Conservation (phyloP, 2,113 vertebrate genomes). For the Bostrychus sinensis region DNA sequence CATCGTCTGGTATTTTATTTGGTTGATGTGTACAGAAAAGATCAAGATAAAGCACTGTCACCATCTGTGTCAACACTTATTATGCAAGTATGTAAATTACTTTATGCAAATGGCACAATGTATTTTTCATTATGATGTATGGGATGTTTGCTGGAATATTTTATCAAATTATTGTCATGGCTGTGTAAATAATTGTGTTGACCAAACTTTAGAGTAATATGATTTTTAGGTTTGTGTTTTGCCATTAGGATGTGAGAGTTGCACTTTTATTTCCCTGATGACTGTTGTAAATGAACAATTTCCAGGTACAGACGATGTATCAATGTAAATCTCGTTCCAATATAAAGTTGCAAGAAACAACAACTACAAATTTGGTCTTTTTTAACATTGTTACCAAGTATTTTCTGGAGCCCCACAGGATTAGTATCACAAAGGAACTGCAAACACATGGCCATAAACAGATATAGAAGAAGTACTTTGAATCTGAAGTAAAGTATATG, state of each 20-base stretch:
- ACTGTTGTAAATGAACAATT: conserved; percentile 59
- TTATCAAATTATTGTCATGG: conserved; percentile 55
- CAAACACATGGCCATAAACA: too few species aligned
- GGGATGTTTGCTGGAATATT: conserved; percentile 45
- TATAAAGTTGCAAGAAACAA: conserved; percentile 13
- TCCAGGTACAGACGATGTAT: conserved; percentile 39
- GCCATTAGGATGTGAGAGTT: conserved; percentile 51
- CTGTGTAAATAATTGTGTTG: conserved; percentile 45
- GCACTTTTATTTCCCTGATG: conserved; percentile 71
- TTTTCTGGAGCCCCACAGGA: background rate
- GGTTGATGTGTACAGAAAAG: background rate
- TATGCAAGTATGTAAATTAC: conserved; percentile 9
- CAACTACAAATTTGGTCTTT: conserved; percentile 11
- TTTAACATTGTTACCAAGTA: background rate
- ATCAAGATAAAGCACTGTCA: conserved; percentile 5
- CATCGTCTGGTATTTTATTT: background rate
- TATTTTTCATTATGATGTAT: conserved; percentile 6
- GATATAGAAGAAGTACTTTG: too few species aligned
- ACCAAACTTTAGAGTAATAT: conserved; percentile 47
- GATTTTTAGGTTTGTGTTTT: conserved; percentile 32
- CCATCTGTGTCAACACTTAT: conserved; percentile 8
- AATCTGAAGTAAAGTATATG: too few species aligned
- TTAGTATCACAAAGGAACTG: background rate
- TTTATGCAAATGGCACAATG: background rate
- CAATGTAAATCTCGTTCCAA: conserved; percentile 54